Evolutionary conservation across 2,888 invertebrate genomes (phyloP).

Genomic region (Halictus ligatus): DNA sequence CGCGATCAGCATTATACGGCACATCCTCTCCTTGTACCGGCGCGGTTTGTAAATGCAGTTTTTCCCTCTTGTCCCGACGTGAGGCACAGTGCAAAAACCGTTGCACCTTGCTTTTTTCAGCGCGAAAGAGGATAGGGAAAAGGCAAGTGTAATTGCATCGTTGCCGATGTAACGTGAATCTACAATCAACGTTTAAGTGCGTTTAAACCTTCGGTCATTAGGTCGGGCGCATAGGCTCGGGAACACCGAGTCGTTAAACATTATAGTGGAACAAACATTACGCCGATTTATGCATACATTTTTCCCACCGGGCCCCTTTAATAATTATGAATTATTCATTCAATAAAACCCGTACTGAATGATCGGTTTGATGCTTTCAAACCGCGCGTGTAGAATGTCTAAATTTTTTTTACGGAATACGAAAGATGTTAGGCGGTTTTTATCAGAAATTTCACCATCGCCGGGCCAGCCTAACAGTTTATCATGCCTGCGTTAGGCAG

Average conservation of each 20-base stretch:
- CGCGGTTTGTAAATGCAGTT: slow-evolving; percentile 9
- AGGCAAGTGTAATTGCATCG: slow-evolving; percentile 6
- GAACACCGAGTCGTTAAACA: not conserved
- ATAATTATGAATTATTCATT: not conserved
- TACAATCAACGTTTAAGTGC: slow-evolving; percentile 56
- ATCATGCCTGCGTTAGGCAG: no score
- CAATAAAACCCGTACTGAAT: not conserved
- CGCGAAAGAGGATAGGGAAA: not conserved
- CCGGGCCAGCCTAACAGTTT: no score
- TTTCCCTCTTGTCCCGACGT: not conserved
- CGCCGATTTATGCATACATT: not conserved
- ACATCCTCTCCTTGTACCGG: not conserved
- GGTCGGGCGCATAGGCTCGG: not conserved
- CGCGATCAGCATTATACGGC: slow-evolving; percentile 2
- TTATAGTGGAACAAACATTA: not conserved
- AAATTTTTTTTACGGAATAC: no score
- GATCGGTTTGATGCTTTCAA: not conserved
- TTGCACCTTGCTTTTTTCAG: not conserved
- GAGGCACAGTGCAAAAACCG: not conserved
- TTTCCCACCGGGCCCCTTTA: not conserved
- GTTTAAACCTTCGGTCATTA: slow-evolving; percentile 65
- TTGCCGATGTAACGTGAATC: slow-evolving; percentile 6
- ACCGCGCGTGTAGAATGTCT: no score
- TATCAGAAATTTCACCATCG: no score
- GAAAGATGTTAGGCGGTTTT: no score